Evolutionary conservation across 1,140 invertebrate genomes (phyloP).

Genomic region (Hydropsyche tenuis): DNA sequence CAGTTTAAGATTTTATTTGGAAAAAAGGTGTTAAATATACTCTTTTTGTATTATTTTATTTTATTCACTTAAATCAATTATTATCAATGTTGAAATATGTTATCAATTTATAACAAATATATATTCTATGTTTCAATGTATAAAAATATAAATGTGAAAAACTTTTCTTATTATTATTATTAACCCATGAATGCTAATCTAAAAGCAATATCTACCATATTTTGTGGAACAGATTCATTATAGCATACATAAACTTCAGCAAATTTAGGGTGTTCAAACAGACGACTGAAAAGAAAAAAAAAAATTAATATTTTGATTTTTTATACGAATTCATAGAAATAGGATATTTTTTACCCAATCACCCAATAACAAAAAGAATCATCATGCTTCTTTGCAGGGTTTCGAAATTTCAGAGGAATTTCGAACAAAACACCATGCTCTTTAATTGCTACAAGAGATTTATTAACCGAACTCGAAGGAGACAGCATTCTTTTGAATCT

Average conservation of each 20-base stretch:
- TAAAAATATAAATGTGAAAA: too few species aligned
- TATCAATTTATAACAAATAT: background rate
- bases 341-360: slow-evolving; percentile 57
- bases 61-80: too few species aligned
- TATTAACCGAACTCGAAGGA: slow-evolving; percentile 62
- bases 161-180: background rate
- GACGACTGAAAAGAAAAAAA: slow-evolving; percentile 63
- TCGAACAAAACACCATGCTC: slow-evolving; percentile 72
- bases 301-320: slow-evolving; percentile 31
- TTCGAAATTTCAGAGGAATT: slow-evolving; percentile 54
- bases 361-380: slow-evolving; percentile 63
- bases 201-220: slow-evolving; percentile 82
- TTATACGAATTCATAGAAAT: slow-evolving; percentile 13
- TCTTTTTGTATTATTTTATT: too few species aligned
- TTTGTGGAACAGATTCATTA: slow-evolving; percentile 77
- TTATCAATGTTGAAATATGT: too few species aligned
- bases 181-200: slow-evolving; percentile 63
- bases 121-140: background rate
- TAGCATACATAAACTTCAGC: slow-evolving; percentile 83
- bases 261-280: slow-evolving; percentile 74
- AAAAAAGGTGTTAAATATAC: too few species aligned
- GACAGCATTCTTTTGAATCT: slow-evolving; percentile 60
- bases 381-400: slow-evolving; percentile 54
- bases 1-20: too few species aligned
- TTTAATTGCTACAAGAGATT: slow-evolving; percentile 78